Evolutionary conservation across 2,888 invertebrate species (phyloP).

Genomic region (Boloria euphrosyne): DNA sequence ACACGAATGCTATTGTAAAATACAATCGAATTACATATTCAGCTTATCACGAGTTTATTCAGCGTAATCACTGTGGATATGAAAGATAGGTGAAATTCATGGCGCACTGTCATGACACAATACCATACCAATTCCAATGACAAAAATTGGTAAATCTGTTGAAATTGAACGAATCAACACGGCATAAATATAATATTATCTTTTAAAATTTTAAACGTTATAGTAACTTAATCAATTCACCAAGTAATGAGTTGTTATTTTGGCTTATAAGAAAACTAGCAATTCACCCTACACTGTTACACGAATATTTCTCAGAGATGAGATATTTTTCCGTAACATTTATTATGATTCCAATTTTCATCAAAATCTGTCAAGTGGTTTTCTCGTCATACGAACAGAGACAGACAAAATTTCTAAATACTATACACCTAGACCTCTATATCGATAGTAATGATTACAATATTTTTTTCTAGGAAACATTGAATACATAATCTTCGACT

Average conservation of each 20-base stretch:
- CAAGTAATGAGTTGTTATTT: background rate
- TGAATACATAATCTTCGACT: no score
- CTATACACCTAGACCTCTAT: no score
- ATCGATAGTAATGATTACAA: no score
- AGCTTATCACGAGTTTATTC: constrained; percentile 40
- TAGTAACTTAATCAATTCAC: background rate
- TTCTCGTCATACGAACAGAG: no score
- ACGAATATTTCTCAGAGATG: no score
- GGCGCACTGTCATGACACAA: constrained; percentile 39
- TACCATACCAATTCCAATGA: constrained; percentile 34
- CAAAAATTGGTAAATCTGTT: constrained; percentile 32
- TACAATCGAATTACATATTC: constrained; percentile 21
- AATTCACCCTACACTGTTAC: no score
- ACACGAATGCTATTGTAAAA: constrained; percentile 13
- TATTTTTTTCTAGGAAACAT: no score
- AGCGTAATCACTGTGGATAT: constrained; percentile 41
- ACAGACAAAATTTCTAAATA: no score
- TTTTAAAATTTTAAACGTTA: constrained; percentile 11
- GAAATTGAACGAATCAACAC: constrained; percentile 27
- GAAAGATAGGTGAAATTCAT: constrained; percentile 41
- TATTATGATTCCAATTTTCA: no score
- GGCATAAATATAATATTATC: constrained; percentile 15
- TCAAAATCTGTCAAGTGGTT: no score
- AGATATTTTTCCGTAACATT: no score
- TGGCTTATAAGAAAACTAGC: no score